These are phyloP conservation scores for Cheilosia pagana DNA, from an alignment of 2,888 invertebrate genomes.

Conservation along the genomic window DNA sequence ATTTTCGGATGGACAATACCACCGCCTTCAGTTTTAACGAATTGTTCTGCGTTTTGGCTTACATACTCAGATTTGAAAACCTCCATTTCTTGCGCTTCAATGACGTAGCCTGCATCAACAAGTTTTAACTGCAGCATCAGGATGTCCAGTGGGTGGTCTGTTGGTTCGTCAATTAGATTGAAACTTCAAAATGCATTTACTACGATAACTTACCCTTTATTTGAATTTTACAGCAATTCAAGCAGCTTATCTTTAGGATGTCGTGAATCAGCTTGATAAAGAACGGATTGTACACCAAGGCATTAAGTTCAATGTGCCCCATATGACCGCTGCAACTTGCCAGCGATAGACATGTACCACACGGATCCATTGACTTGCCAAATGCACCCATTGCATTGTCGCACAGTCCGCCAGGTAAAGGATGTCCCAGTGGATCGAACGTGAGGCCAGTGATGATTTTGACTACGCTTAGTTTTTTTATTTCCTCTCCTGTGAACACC, in stretches of 20 bases:
- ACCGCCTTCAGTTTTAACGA: constrained; percentile 80
- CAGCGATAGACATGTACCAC: constrained; percentile 90
- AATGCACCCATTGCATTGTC: constrained; percentile 90
- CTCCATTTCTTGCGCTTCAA: constrained; percentile 89
- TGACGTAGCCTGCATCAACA: constrained; percentile 89
- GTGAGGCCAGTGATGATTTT: constrained; percentile 91
- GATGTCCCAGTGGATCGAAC: constrained; percentile 93
- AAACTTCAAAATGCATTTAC: not conserved
- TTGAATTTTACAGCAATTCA: constrained; percentile 89
- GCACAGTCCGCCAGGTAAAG: constrained; percentile 94
- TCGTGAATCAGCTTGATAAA: constrained; percentile 90
- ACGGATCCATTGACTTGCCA: constrained; percentile 85
- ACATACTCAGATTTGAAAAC: constrained; percentile 80
- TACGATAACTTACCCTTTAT: constrained; percentile 84
- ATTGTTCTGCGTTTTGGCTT: constrained; percentile 78
- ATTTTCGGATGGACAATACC: constrained; percentile 84
- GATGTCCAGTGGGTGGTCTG: constrained; percentile 82
- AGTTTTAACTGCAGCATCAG: constrained; percentile 87
- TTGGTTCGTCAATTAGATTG: not conserved
- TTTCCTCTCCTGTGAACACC: constrained; percentile 90
- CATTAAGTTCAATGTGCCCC: constrained; percentile 95
- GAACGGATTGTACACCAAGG: constrained; percentile 95
- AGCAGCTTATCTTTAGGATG: constrained; percentile 88
- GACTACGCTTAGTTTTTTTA: constrained; percentile 90
- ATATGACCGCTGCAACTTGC: constrained; percentile 94